Evolutionary conservation across 2,888 invertebrate species (phyloP).

Genomic region (Tuberolachnus salignus): DNA sequence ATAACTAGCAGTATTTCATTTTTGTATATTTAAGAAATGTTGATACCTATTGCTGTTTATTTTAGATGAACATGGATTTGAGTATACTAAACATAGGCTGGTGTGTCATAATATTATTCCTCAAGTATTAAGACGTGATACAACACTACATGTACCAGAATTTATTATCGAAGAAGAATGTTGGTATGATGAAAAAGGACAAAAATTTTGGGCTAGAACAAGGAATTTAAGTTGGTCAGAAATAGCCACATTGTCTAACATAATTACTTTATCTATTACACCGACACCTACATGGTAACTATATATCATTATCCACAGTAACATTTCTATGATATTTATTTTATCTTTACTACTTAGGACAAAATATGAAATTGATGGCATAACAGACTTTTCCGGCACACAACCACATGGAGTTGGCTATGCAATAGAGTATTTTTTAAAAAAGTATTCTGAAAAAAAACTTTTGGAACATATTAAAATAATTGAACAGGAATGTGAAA

Average conservation of each 20-base stretch:
- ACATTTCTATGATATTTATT: no score
- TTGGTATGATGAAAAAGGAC: conserved; percentile 55
- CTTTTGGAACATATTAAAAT: conserved; percentile 48
- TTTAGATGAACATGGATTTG: conserved; percentile 53
- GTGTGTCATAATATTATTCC: conserved; percentile 52
- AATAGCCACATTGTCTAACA: conserved; percentile 48
- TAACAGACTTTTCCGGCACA: conserved; percentile 52
- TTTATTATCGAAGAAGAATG: conserved; percentile 50
- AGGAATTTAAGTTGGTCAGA: conserved; percentile 55
- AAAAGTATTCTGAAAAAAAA: conserved; percentile 51
- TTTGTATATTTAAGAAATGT: background rate
- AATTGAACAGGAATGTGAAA: conserved; percentile 50
- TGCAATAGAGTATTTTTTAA: conserved; percentile 50
- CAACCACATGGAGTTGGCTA: conserved; percentile 45
- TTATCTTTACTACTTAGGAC: conserved; percentile 27
- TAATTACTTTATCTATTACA: conserved; percentile 49
- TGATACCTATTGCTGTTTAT: background rate
- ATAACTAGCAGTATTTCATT: background rate
- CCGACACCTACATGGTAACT: conserved; percentile 39
- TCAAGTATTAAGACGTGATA: conserved; percentile 43
- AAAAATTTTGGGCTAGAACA: conserved; percentile 55
- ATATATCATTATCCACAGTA: background rate
- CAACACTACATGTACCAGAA: conserved; percentile 37
- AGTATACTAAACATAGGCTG: conserved; percentile 47
- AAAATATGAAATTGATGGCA: conserved; percentile 47